Conservation (phyloP, 2,797 vertebrate species). For the Tragopan temminckii region DNA sequence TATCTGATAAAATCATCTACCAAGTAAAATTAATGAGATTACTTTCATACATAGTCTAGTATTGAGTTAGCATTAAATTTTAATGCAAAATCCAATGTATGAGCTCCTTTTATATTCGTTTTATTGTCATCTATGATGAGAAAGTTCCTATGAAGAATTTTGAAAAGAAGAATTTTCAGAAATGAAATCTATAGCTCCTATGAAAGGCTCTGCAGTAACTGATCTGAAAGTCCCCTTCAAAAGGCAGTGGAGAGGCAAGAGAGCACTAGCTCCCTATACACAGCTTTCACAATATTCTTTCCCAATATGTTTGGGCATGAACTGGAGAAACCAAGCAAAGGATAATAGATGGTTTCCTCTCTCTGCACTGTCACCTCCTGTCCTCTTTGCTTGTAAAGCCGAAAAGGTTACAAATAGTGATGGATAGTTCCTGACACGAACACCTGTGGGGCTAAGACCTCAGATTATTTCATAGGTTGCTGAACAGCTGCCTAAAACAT, state of each 20-base stretch:
- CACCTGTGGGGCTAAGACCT: not conserved
- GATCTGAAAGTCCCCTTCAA: not conserved
- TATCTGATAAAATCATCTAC: not conserved
- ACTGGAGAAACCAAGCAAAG: not conserved
- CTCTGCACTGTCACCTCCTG: not conserved
- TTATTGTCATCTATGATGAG: not conserved
- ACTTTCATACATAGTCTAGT: not conserved
- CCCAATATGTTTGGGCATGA: not conserved
- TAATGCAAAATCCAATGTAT: not conserved
- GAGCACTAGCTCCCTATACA: not conserved
- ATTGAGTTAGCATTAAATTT: slow-evolving; percentile 15
- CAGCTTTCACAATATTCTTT: not conserved
- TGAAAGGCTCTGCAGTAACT: not conserved
- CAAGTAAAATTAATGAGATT: not conserved
- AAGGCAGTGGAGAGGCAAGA: not conserved
- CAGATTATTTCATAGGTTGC: slow-evolving; percentile 4
- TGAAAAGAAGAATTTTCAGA: not conserved
- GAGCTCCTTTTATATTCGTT: not conserved
- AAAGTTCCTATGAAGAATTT: not conserved
- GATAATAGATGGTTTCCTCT: not conserved
- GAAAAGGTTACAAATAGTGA: not conserved
- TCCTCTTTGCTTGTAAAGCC: not conserved
- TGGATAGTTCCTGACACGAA: not conserved
- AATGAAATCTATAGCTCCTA: not conserved
- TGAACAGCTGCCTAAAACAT: slow-evolving; percentile 12